Conservation (phyloP, 2,797 vertebrate genomes). For the Argyrosomus regius region DNA sequence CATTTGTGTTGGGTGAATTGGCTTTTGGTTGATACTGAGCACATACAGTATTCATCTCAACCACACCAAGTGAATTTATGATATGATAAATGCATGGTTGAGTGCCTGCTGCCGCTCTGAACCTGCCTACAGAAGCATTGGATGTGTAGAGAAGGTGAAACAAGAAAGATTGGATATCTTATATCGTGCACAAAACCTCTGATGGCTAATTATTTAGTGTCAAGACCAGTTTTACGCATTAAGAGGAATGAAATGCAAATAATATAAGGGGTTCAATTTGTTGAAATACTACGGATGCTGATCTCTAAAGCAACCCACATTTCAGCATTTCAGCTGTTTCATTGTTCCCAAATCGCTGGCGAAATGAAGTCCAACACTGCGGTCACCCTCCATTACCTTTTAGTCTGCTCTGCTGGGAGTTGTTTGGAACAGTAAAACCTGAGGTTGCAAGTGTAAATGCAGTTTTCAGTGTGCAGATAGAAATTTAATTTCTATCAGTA, state of each 20-base stretch:
- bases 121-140: not conserved
- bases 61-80: constrained; percentile 14
- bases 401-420: constrained; percentile 52
- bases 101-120: constrained; percentile 8
- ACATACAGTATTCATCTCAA: constrained; percentile 18
- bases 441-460: constrained; percentile 41
- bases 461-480: constrained; percentile 40
- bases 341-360: constrained; percentile 52
- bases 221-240: not conserved
- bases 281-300: constrained; percentile 24
- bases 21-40: constrained; percentile 11
- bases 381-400: constrained; percentile 68
- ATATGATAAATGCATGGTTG: constrained; percentile 4
- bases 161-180: not conserved
- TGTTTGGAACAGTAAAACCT: constrained; percentile 50
- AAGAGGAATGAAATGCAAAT: constrained; percentile 16
- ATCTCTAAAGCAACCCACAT: constrained; percentile 26
- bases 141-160: constrained; percentile 8
- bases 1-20: not conserved
- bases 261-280: constrained; percentile 9
- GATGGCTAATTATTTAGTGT: not conserved
- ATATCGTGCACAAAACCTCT: not conserved
- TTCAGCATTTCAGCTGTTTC: constrained; percentile 49
- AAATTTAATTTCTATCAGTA: constrained; percentile 59
- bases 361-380: constrained; percentile 57